Evolutionary conservation across 1,140 invertebrate species (phyloP).

Genomic region (Cryptotermes secundus): DNA sequence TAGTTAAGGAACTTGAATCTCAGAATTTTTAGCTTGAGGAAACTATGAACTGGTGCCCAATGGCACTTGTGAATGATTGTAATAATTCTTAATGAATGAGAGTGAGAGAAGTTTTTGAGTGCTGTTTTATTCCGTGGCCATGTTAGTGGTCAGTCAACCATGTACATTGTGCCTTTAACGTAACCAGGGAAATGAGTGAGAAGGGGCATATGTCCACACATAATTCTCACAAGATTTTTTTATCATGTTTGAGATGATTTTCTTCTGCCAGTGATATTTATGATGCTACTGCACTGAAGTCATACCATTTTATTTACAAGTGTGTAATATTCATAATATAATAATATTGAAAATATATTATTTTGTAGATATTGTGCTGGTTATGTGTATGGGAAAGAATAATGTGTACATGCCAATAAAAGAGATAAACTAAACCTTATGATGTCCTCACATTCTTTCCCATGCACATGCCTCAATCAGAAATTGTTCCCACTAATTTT

Average conservation of each 20-base stretch:
- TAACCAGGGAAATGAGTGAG: slow-evolving; percentile 27
- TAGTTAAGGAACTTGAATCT: slow-evolving; percentile 3
- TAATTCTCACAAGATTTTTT: background rate
- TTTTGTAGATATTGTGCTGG: slow-evolving; percentile 21
- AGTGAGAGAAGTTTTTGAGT: no score
- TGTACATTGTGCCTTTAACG: slow-evolving; percentile 27
- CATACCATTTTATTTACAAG: slow-evolving; percentile 17
- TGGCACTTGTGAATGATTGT: background rate
- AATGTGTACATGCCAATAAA: slow-evolving; percentile 25
- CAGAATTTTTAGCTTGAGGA: background rate
- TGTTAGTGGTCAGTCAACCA: background rate
- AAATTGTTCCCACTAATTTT: no score
- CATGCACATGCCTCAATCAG: background rate
- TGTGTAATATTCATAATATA: slow-evolving; percentile 26
- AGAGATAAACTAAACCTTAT: background rate
- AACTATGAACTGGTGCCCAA: background rate
- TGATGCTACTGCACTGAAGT: background rate
- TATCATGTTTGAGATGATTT: slow-evolving; percentile 1
- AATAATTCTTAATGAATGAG: no score
- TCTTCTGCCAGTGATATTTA: background rate
- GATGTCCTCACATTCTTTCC: background rate
- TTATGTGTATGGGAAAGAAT: slow-evolving; percentile 20
- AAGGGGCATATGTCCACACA: background rate
- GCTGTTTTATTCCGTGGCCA: no score
- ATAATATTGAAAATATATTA: slow-evolving; percentile 5